A percentile compares a stretch with the other conserved stretches of the same genome.
Conservation (phyloP, 2,888 invertebrate species). For the Zele albiditarsus region DNA sequence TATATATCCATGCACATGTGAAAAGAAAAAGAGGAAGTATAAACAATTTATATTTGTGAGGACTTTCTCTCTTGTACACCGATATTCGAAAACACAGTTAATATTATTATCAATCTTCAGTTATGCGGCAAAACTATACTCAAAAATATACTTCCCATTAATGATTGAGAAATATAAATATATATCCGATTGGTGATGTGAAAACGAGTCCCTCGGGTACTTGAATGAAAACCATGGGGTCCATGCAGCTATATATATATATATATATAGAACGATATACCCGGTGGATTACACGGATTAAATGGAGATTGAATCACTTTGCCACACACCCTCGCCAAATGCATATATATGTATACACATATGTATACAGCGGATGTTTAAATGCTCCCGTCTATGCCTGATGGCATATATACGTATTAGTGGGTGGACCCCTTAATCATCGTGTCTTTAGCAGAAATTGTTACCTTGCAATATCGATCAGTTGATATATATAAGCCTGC, state of each 20-base stretch:
- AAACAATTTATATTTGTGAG: neutral
- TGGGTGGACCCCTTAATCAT: slow-evolving; percentile 60
- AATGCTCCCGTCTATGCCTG: slow-evolving; percentile 30
- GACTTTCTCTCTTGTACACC: no score
- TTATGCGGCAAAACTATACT: neutral
- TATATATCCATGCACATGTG: neutral
- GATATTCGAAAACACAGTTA: no score
- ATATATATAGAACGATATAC: slow-evolving; percentile 51
- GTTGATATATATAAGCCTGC: neutral
- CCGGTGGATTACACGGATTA: slow-evolving; percentile 67
- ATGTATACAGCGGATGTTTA: slow-evolving; percentile 32
- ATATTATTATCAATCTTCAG: no score
- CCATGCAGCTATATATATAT: slow-evolving; percentile 4
- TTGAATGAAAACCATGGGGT: slow-evolving; percentile 24
- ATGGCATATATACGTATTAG: neutral
- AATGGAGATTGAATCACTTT: slow-evolving; percentile 67
- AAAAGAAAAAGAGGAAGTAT: neutral
- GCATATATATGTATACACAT: neutral
- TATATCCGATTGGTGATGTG: slow-evolving; percentile 13
- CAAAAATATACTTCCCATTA: neutral
- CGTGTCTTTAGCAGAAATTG: slow-evolving; percentile 57
- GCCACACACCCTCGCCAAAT: slow-evolving; percentile 54
- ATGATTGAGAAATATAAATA: neutral
- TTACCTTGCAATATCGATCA: neutral
- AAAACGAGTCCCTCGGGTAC: slow-evolving; percentile 25